Evolutionary conservation across 1,140 invertebrate genomes (phyloP).

Genomic region (Condylostylus longicornis): DNA sequence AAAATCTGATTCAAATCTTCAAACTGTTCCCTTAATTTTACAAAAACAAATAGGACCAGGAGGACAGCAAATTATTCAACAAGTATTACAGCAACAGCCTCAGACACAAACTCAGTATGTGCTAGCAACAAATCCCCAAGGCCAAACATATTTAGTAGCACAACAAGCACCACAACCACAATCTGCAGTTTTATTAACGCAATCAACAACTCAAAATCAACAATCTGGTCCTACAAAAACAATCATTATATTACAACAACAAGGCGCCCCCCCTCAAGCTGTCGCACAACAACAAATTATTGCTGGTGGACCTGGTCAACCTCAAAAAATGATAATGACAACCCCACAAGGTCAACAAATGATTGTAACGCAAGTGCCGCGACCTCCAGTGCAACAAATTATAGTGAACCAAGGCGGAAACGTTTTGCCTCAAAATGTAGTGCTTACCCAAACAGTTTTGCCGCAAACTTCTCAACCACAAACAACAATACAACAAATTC

Average conservation of each 20-base stretch:
- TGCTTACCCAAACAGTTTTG: background rate
- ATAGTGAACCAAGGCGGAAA: slow-evolving; percentile 21
- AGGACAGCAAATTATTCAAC: slow-evolving; percentile 15
- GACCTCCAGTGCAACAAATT: slow-evolving; percentile 20
- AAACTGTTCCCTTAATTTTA: slow-evolving; percentile 34
- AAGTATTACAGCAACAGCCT: slow-evolving; percentile 8
- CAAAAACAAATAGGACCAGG: slow-evolving; percentile 31
- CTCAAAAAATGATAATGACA: slow-evolving; percentile 46
- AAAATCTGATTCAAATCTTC: slow-evolving; percentile 32
- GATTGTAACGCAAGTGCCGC: slow-evolving; percentile 38
- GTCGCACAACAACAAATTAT: slow-evolving; percentile 26
- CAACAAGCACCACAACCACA: slow-evolving; percentile 32
- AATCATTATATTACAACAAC: slow-evolving; percentile 55
- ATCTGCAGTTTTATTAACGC: slow-evolving; percentile 24
- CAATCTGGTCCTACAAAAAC: slow-evolving; percentile 48
- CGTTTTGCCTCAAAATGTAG: background rate
- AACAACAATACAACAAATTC: slow-evolving; percentile 9
- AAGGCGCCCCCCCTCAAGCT: slow-evolving; percentile 27
- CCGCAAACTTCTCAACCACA: background rate
- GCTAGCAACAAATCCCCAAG: slow-evolving; percentile 27
- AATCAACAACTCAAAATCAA: slow-evolving; percentile 25
- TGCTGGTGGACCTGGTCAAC: slow-evolving; percentile 11
- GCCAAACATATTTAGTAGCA: slow-evolving; percentile 44
- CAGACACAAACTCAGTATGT: slow-evolving; percentile 23
- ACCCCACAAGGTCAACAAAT: slow-evolving; percentile 49